Percentiles rank a stretch among this genome's conserved stretches.
phyloP scores from a whole-genome alignment of 2,888 invertebrate genomes.

The Sinopyrophorus schimmeli region DNA sequence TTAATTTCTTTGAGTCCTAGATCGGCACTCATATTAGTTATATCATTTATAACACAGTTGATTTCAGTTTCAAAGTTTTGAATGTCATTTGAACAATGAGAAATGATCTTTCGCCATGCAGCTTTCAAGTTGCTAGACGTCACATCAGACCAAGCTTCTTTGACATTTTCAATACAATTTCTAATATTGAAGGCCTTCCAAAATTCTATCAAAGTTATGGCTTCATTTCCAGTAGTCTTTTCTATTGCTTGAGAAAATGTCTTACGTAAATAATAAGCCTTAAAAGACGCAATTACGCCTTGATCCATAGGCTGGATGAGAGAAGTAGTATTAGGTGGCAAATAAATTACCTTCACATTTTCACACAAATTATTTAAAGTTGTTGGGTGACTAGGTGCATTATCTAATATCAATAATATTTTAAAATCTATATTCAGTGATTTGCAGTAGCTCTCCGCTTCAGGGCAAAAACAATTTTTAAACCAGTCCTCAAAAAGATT shows the following conservation, averaged over 20 bases:
- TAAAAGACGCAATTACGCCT: slow-evolving; percentile 5
- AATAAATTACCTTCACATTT: slow-evolving; percentile 2
- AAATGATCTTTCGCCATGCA: slow-evolving; percentile 10
- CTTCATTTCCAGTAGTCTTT: background rate
- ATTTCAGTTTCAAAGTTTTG: background rate
- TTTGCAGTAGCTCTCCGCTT: slow-evolving; percentile 5
- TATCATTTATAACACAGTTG: background rate
- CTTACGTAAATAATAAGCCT: slow-evolving; percentile 2
- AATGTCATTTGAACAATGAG: background rate
- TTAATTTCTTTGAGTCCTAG: too few relatives aligned
- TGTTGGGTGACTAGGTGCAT: background rate
- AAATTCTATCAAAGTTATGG: slow-evolving; percentile 13
- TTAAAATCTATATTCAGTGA: slow-evolving; percentile 10
- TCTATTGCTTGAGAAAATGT: slow-evolving; percentile 3
- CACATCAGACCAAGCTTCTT: slow-evolving; percentile 13
- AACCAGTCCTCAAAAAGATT: slow-evolving; percentile 15
- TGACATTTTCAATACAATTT: slow-evolving; percentile 10
- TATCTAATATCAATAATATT: slow-evolving; percentile 11
- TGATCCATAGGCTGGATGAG: background rate
- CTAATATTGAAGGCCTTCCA: slow-evolving; percentile 18
- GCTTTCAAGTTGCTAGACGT: slow-evolving; percentile 13
- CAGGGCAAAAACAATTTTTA: slow-evolving; percentile 13
- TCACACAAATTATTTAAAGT: background rate
- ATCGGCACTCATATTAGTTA: background rate
- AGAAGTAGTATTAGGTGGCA: slow-evolving; percentile 4